Evolutionary conservation across 2,113 vertebrate genomes (phyloP).

Genomic region (Mirza zaza): DNA sequence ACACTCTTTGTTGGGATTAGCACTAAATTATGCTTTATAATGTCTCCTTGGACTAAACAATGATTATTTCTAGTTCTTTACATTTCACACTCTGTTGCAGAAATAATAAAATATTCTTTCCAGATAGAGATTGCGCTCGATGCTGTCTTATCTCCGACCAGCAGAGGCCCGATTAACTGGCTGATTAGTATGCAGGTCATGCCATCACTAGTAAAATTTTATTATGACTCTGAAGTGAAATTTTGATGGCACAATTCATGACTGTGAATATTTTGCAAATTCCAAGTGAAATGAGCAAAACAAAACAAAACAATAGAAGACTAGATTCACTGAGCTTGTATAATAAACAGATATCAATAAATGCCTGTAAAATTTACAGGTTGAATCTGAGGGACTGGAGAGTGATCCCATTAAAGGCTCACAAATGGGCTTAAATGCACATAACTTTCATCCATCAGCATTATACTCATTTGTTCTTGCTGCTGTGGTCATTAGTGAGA

Average conservation of each 20-base stretch:
- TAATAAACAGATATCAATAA: conserved; percentile 80
- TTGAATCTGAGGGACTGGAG: conserved; percentile 62
- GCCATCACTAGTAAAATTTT: conserved; percentile 74
- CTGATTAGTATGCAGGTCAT: conserved; percentile 73
- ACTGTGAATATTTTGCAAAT: conserved; percentile 76
- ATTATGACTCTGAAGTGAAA: conserved; percentile 79
- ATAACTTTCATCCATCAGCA: conserved; percentile 82
- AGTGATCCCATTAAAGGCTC: conserved; percentile 79
- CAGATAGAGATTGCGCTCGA: conserved; percentile 64
- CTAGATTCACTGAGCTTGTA: conserved; percentile 73
- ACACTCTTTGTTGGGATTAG: conserved; percentile 70
- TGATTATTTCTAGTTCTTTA: conserved; percentile 74
- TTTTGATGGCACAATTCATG: conserved; percentile 75
- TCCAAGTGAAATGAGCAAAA: conserved; percentile 78
- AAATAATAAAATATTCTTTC: conserved; percentile 82
- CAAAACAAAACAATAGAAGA: conserved; percentile 71
- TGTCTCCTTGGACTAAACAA: conserved; percentile 69
- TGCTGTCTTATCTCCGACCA: conserved; percentile 73
- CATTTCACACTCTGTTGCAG: conserved; percentile 73
- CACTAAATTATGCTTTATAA: conserved; percentile 69
- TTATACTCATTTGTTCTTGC: conserved; percentile 80
- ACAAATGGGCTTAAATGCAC: conserved; percentile 71
- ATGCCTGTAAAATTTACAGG: conserved; percentile 75
- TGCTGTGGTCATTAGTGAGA: conserved; percentile 82
- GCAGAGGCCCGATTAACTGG: conserved; percentile 77